Evolutionary conservation across 2,888 invertebrate genomes (phyloP), one percentile per base, ranked within the genome.

Genomic region (Eilema griseolum): DNA sequence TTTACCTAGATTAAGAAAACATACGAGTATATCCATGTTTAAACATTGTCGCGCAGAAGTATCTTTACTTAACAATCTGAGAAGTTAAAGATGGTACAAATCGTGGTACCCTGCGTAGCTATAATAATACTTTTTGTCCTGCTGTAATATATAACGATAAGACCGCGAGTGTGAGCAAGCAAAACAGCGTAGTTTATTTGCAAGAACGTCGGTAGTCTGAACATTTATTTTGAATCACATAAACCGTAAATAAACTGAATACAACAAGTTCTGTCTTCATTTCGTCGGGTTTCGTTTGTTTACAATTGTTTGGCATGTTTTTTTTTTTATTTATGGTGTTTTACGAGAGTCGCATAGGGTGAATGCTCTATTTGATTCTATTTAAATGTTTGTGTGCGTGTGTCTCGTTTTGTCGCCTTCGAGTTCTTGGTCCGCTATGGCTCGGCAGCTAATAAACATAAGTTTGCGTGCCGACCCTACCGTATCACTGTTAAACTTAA

Each of bases 401-500:
- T 64, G 70, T 72, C 75, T 78, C 80, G 79, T 83, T 85, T 76
- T 76, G 74, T 74, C 71, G 74, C 75, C 12, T 56, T 65, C 26
- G 24, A 8, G 46, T 52, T 37, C 41, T 83, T 77, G 77, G 77
- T 72, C 71, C 73, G 74, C 73, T 65, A 52, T 61, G 24, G 57
- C 60, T 64, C 59, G 41, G 52, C 71, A 72, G 67, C 60, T 64
- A 78, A 83, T 83, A 83, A 81, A 82, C 82, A 83, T 78, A 80
- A 83, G 78, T 85, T 88, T 77, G 85, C 85, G 84, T 88, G 86
- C n/a, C 59, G 24, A 52, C 31, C 71, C 41, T 16, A 62, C 37
- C 70, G 73, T 66, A 66, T 59, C 59, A 63, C 16, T 41, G 20
- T 61, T 61, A 31, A 61, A 31, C n/a, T 16, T 31, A 28, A 28